Evolutionary conservation across 2,888 invertebrate genomes (phyloP).

Genomic region (Liodrosophila aerea): DNA sequence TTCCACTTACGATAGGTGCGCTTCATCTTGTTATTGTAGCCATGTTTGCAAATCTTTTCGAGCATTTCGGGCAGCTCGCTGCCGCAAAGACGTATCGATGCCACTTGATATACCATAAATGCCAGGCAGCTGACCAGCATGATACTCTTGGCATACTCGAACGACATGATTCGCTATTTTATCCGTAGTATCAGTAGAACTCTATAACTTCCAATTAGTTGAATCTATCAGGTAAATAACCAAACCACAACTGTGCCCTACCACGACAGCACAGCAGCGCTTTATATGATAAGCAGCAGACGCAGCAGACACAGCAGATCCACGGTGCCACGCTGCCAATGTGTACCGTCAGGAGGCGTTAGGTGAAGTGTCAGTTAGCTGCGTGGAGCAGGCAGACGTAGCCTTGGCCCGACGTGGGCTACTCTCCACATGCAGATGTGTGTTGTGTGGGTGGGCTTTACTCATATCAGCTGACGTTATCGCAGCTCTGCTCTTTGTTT

Average conservation of each 20-base stretch:
- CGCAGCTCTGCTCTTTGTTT: slow-evolving; percentile 50
- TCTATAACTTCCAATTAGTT: not conserved
- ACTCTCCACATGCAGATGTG: not conserved
- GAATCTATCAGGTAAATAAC: slow-evolving; percentile 12
- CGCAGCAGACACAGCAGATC: not conserved
- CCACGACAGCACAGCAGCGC: slow-evolving; percentile 4
- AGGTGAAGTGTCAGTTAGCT: slow-evolving; percentile 61
- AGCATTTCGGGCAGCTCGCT: slow-evolving; percentile 50
- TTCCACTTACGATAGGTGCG: slow-evolving; percentile 36
- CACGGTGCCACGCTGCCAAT: slow-evolving; percentile 7
- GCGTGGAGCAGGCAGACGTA: slow-evolving; percentile 10
- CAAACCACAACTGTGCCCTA: slow-evolving; percentile 44
- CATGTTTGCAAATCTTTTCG: slow-evolving; percentile 51
- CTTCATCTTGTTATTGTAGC: slow-evolving; percentile 63
- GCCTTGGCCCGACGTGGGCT: slow-evolving; percentile 24
- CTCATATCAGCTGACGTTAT: slow-evolving; percentile 64
- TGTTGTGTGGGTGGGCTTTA: slow-evolving; percentile 28
- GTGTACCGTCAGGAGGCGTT: slow-evolving; percentile 57
- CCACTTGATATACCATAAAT: slow-evolving; percentile 31
- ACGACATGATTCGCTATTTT: slow-evolving; percentile 27
- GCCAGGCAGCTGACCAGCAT: slow-evolving; percentile 32
- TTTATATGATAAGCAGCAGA: slow-evolving; percentile 46
- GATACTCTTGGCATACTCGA: slow-evolving; percentile 14
- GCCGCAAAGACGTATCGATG: slow-evolving; percentile 55
- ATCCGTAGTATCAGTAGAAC: not conserved